A percentile compares a stretch with the other conserved stretches of the same genome.
phyloP scores from a whole-genome alignment of 2,888 invertebrate species.

The Craniophora ligustri region DNA sequence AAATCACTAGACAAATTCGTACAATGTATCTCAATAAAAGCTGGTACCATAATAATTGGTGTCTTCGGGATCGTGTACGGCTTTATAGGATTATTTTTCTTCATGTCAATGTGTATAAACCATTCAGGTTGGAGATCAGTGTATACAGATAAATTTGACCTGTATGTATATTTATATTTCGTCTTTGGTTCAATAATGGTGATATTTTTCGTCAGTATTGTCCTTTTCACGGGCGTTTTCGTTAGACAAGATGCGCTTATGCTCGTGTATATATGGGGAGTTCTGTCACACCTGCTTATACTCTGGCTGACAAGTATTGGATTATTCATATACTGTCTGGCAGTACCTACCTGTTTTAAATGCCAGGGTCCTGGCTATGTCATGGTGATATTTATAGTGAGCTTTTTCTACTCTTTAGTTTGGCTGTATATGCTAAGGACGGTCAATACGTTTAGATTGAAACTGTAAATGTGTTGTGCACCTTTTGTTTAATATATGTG shows the following conservation, averaged over 20 bases:
- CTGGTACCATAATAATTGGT: slow-evolving; percentile 51
- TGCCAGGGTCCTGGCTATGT: slow-evolving; percentile 46
- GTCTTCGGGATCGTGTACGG: slow-evolving; percentile 58
- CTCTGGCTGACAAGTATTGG: slow-evolving; percentile 51
- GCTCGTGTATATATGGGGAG: slow-evolving; percentile 55
- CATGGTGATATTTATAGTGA: slow-evolving; percentile 38
- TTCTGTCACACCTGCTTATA: slow-evolving; percentile 50
- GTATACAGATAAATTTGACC: slow-evolving; percentile 57
- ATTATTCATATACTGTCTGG: slow-evolving; percentile 53
- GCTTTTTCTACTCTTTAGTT: slow-evolving; percentile 47
- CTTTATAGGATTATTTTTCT: slow-evolving; percentile 48
- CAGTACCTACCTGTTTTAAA: slow-evolving; percentile 54
- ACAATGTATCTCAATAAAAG: slow-evolving; percentile 56
- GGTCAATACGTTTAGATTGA: slow-evolving; percentile 54
- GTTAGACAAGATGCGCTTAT: slow-evolving; percentile 40
- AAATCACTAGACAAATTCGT: slow-evolving; percentile 37
- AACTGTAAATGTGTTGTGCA: neutral
- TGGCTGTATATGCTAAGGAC: slow-evolving; percentile 56
- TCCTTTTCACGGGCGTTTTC: slow-evolving; percentile 54
- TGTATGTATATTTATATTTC: slow-evolving; percentile 49
- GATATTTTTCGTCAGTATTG: slow-evolving; percentile 53
- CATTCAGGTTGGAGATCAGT: slow-evolving; percentile 51
- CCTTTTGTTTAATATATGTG: neutral
- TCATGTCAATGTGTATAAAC: slow-evolving; percentile 53
- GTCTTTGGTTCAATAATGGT: slow-evolving; percentile 42